Conservation (phyloP, 92 coral and sea anemone species). For the Heteractis magnifica region DNA sequence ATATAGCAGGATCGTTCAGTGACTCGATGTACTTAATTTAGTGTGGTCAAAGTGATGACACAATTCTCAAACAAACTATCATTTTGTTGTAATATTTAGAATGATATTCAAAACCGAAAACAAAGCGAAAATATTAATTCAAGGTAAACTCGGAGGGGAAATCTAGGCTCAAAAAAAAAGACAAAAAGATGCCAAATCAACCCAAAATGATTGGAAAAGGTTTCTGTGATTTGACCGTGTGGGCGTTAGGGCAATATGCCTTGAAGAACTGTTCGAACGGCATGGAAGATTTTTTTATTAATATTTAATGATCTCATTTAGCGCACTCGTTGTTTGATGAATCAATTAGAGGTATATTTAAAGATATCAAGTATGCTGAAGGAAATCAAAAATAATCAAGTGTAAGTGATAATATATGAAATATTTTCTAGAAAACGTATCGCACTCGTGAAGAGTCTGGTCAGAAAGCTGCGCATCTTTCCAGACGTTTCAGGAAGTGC, state of each 20-base stretch:
- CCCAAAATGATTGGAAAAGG: too few relatives aligned
- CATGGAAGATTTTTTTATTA: background rate
- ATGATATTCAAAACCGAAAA: background rate
- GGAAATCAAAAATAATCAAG: background rate
- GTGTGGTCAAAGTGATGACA: conserved; percentile 1
- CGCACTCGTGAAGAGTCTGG: background rate
- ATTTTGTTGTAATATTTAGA: background rate
- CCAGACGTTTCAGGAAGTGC: background rate
- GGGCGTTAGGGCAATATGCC: too few relatives aligned
- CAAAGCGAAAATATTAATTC: background rate
- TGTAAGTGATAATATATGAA: background rate
- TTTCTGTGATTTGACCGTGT: too few relatives aligned
- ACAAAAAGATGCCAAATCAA: too few relatives aligned
- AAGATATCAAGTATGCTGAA: background rate
- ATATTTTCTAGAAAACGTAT: background rate
- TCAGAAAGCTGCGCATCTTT: background rate
- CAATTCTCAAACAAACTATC: background rate
- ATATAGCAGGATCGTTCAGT: background rate
- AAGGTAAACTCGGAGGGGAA: too few relatives aligned
- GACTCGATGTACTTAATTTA: background rate
- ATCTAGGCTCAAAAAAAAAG: too few relatives aligned
- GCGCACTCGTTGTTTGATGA: background rate
- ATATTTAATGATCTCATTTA: background rate
- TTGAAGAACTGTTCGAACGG: too few relatives aligned
- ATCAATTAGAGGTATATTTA: background rate